phyloP scores from a whole-genome alignment of 2,888 invertebrate species.

The Torymus auratus region DNA sequence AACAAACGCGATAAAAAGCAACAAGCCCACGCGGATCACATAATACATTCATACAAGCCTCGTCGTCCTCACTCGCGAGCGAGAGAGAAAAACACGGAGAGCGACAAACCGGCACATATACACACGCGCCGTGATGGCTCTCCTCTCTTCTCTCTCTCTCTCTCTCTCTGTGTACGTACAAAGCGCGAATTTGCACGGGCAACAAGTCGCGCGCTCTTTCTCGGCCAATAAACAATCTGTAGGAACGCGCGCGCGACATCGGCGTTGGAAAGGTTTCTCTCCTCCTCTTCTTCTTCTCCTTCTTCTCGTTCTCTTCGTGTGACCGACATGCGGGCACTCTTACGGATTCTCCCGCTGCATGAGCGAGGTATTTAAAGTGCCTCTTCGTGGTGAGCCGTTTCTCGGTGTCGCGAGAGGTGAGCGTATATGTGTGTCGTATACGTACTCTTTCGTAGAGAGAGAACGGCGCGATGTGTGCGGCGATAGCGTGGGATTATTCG shows the following conservation, averaged over 20 bases:
- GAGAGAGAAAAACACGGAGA: neutral
- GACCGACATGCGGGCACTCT: conserved; percentile 48
- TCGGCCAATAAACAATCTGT: conserved; percentile 44
- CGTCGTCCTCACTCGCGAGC: neutral
- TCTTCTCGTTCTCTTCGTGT: conserved; percentile 5
- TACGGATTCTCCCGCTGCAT: conserved; percentile 29
- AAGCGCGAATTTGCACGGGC: conserved; percentile 37
- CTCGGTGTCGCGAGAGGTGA: neutral
- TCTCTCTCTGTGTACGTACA: conserved; percentile 3
- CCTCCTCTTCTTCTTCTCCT: neutral
- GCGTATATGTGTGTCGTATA: neutral
- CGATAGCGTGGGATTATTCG: conserved; percentile 23
- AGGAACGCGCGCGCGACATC: neutral
- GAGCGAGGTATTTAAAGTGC: conserved; percentile 40
- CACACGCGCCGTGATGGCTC: neutral
- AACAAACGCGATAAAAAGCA: neutral
- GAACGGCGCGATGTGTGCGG: neutral
- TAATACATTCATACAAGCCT: neutral
- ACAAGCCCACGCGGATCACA: conserved; percentile 5
- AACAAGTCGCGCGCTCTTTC: conserved; percentile 29
- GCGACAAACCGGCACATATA: neutral
- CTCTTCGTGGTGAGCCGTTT: conserved; percentile 1
- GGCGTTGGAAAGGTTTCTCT: conserved; percentile 27
- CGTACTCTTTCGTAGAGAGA: no score
- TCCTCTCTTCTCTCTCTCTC: conserved; percentile 14